Evolutionary conservation across 2,113 vertebrate species (phyloP), one percentile per base, ranked within the genome.

Genomic region (Pimephales promelas): DNA sequence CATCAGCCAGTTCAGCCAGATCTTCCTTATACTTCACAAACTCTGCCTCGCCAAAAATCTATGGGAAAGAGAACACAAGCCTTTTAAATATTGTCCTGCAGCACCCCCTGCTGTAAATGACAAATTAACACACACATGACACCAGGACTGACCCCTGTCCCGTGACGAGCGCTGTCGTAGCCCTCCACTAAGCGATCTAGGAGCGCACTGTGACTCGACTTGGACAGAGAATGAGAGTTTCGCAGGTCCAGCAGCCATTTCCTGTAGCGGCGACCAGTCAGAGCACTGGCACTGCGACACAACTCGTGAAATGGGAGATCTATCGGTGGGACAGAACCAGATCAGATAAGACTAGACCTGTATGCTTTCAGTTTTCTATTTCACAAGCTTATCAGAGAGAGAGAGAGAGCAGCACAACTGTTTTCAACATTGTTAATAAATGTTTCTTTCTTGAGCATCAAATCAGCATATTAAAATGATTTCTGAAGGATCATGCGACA

Each of bases 231-330:
- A 84, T 94, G 92, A 71, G 94, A 94, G 81, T 94, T 97, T 18
- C 95, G 90, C n/a, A 99, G 94, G 47, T 97, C 96, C 73, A 97
- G 89, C 75, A 99, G 92, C 91, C 97, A 98, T 57, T 93, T 94
- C 52, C 94, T 94, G 90, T 98, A 98, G 59, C 94, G 94, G 89
- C 94, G 96, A 54, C 97, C 97, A 0, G 96, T 97, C 81, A 98
- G 88, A 79, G 96, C 94, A 0, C 91, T 92, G 0, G 95, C 93
- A 18, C 95, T 90, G 1, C 95, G 93, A 16, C 95, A 94, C 83
- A 97, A 92, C 4, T 92, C 88, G 43, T 89, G 90, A 76, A 96
- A 96, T 0, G 96, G 96, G 7, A 98, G 94, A 87, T 97, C 98
- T 99, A 84, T 10, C 4, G 26, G n/a, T 18, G 49, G 66, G 9